Base-by-base conservation (phyloP, 2,797 vertebrate species). In the Chromis chromis region DNA sequence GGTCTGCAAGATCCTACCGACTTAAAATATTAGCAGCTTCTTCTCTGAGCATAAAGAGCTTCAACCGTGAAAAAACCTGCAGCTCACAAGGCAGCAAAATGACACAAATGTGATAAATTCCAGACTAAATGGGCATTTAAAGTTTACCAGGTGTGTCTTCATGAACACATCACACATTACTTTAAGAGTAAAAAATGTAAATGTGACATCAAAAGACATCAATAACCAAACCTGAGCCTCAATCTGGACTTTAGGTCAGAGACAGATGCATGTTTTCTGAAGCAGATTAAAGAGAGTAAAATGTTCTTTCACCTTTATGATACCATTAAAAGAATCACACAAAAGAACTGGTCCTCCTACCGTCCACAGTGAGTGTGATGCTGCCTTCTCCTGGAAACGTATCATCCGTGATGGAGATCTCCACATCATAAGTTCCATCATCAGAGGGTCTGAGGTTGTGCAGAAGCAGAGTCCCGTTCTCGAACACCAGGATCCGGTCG, bases 361-460 rank as follows among this genome's bases (percentile, higher is more conserved):
- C 96, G 36, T 99, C 97, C 58, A 99, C 98, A 0, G 96, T 97
- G 67, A 99, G 96, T 46, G 95, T 95, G 89, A 99, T 97, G 90
- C 93, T 96, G 84, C 96, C 96, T 86, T 98, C 97, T 16, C 97
- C 98, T 0, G 97, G 95, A 79, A 98, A 98, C 0, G 93, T 97
- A 70, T 99, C 98, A 0, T 97, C 97, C 0, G 98, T 99, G 91
- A 99, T 99, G 88, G 97, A 98, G 87, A 99, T 96, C 93, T 98
- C 97, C 42, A 99, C 98, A 11, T 98, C 96, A 0, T 99, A 99
- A 0, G 86, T 94, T 0, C 98, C 98, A 25, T 98, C 96, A 0
- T 99, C 98, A 0, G 95, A 88, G 62, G 97, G 56, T 67, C 95
- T 92, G 78, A 99, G 86, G 83, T 97, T 97, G 69, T 96, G 96